Percentiles rank a stretch among this genome's conserved stretches.
Conservation (phyloP, 1,140 invertebrate species). For the Aphaenogaster rudis region DNA sequence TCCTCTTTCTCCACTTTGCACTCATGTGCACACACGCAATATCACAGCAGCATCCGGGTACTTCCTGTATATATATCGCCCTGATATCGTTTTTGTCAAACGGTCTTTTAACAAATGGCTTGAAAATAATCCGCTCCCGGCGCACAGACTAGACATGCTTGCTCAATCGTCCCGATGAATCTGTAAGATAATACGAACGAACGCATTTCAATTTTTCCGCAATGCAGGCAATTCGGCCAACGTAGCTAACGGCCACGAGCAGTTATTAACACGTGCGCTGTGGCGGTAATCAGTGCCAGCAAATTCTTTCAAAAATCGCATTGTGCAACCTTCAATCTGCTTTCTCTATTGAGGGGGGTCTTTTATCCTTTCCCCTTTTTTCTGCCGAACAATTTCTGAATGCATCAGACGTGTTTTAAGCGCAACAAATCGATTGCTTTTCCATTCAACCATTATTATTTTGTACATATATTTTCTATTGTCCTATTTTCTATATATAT, state of each 20-base stretch:
- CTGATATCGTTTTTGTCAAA: conserved; percentile 50
- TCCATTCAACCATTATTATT: neutral
- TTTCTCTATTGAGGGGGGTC: neutral
- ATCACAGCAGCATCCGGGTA: neutral
- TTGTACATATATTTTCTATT: neutral
- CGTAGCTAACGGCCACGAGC: neutral
- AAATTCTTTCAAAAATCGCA: conserved; percentile 12
- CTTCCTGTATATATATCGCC: conserved; percentile 10
- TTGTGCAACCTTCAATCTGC: conserved; percentile 3
- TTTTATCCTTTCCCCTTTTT: neutral
- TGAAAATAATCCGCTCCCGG: conserved; percentile 56
- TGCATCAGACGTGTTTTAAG: neutral
- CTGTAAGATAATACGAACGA: conserved; percentile 32
- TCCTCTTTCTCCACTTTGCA: neutral
- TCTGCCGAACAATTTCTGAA: neutral
- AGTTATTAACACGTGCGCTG: conserved; percentile 33
- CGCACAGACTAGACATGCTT: neutral
- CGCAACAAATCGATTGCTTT: neutral
- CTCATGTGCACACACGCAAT: neutral
- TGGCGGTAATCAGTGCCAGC: conserved; percentile 11
- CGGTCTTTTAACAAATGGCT: conserved; percentile 67
- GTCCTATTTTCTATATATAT: neutral
- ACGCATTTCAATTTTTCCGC: conserved; percentile 59
- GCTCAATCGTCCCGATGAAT: conserved; percentile 32
- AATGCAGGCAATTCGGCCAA: neutral